Base-by-base conservation (phyloP, 2,797 vertebrate species). In the Leptoclinus maculatus region DNA sequence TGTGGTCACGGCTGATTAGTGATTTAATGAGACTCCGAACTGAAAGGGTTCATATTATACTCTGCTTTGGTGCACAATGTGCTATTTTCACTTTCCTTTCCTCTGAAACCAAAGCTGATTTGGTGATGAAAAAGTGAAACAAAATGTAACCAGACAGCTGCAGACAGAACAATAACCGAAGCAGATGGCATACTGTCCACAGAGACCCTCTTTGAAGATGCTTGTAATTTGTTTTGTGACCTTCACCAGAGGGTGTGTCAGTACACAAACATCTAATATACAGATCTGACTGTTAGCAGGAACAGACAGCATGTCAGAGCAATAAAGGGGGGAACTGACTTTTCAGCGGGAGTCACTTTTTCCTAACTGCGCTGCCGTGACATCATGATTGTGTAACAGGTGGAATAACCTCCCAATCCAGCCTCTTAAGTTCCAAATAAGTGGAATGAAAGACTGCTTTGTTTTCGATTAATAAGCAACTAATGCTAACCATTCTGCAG, bases 361-460 rank as follows among this genome's bases (percentile, higher is more conserved):
- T 92, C 89, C 91, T 71, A 86, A 86, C 70, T 80, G 66, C 49
- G 27, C 66, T 66, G 66, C 79, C 74, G 80, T 89, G 86, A 90
- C 85, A 79, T 92, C 89, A 92, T 81, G 73, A 65, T 89, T 89
- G 85, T 78, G 58, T 82, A 92, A 88, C 92, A 91, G 91, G 91
- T 94, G 87, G 87, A 80, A 88, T 65, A 81, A 85, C 75, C 27
- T 74, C 71, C 67, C 70, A 86, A 65, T 78, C 71, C 71, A 53
- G 74, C 63, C 9, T 74, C 60, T 83, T 53, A 8, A 66, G 57
- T 69, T 71, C 66, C 27, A 29, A 78, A 77, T 70, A 41, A 74
- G 63, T 43, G 47, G 32, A 71, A 78, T 88, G 85, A 92, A 89
- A 78, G 66, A 58, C 66, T 78, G 65, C 85, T 86, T 91, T 93